Conservation (phyloP, 2,888 invertebrate species). For the Mesorhabditis spiculigera region DNA sequence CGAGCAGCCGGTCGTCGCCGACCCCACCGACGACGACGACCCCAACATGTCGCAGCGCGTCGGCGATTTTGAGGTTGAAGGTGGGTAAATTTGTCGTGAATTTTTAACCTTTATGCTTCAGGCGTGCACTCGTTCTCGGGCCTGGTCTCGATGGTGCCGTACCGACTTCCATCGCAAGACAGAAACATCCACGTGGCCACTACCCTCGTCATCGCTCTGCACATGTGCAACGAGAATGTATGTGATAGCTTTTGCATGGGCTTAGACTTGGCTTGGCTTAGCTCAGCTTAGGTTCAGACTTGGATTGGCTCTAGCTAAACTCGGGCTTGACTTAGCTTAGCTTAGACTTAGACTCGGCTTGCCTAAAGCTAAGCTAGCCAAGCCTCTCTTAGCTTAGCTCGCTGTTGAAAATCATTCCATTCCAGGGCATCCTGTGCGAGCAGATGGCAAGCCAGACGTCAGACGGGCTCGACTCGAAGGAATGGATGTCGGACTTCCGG, state of each 20-base stretch:
- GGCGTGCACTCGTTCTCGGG: not conserved
- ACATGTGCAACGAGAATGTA: constrained; percentile 6
- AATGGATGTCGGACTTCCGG: not conserved
- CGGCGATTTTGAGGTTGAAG: not conserved
- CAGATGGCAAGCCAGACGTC: not conserved
- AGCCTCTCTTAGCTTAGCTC: too few species aligned
- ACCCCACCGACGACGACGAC: not conserved
- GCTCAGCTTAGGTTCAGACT: too few species aligned
- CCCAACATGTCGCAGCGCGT: not conserved
- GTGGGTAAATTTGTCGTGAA: not conserved
- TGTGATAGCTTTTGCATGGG: not conserved
- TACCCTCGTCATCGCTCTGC: not conserved
- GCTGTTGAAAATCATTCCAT: not conserved
- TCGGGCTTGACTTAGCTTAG: too few species aligned
- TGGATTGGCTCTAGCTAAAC: too few species aligned
- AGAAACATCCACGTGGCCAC: not conserved
- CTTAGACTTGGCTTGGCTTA: not conserved
- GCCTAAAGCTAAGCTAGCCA: too few species aligned
- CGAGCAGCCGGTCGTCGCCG: not conserved
- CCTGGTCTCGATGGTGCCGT: not conserved
- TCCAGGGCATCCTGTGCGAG: not conserved
- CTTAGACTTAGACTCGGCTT: too few species aligned
- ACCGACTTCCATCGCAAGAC: not conserved
- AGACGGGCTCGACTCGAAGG: not conserved
- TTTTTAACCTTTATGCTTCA: not conserved